Base-by-base conservation (phyloP, 1,140 invertebrate genomes). In the Drosophila repletoides region DNA sequence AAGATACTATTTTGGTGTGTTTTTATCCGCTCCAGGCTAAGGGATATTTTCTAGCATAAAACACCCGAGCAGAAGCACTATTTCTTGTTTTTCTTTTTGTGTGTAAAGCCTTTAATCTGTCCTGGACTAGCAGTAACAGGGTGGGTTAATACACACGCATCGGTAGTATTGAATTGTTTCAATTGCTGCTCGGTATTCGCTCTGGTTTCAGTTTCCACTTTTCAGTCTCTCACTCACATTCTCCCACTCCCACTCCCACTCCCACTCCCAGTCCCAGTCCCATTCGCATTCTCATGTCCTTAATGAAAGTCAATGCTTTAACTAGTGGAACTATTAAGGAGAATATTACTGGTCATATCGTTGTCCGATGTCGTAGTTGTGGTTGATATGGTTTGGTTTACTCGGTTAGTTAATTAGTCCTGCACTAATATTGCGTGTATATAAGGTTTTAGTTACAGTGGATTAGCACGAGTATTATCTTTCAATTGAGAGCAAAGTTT, bases 101-200 rank as follows among this genome's bases (percentile, higher is more conserved):
- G 15, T 66, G 70, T 48, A 83, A 84, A 77, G 84, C 77, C 77
- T 55, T 77, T 83, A 83, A 83, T 73, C 79, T 77, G 65, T 79
- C 60, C 63, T 65, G 70, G 64, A 66, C 77, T 52, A 76, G 55
- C 83, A 72, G 64, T 55, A 58, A 43, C 76, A 66, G 38, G 34
- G 22, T 72, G 77, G 77, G 64, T 59, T 52, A 83, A 59, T 56
- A 64, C 53, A 69, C 68, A 52, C 60, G 48, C 61, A 67, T 48
- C 59, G 33, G 55, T 63, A 65, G 70, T 84, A 83, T 84, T 83
- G 79, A 83, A 83, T 83, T 83, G 80, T 83, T 83, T 84, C 80
- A 83, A 83, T 83, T 83, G 71, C 64, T 71, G 63, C 65, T 77
- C 70, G 69, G 77, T 71, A 66, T 60, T 77, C 70, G 69, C 79